These are phyloP conservation scores for Watsonalla cultraria DNA, from an alignment of 2,888 invertebrate genomes.

Conservation along the genomic window DNA sequence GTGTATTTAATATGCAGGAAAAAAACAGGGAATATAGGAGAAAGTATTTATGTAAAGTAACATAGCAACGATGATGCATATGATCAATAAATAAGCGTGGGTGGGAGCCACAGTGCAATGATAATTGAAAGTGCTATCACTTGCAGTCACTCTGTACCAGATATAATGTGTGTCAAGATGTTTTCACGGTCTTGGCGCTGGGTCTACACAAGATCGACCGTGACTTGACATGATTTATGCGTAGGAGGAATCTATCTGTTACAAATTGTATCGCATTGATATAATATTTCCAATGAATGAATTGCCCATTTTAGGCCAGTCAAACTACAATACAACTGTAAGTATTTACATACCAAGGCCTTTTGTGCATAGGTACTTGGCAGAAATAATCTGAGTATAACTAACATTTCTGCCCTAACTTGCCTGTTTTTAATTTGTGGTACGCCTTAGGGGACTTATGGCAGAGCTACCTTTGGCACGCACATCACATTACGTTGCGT, in stretches of 20 bases:
- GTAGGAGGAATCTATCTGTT: constrained; percentile 35
- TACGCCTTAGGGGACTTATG: constrained; percentile 32
- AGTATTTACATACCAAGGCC: neutral
- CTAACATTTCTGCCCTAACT: constrained; percentile 47
- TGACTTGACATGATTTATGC: constrained; percentile 40
- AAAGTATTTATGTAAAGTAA: constrained; percentile 58
- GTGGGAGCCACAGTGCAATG: constrained; percentile 54
- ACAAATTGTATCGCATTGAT: constrained; percentile 5
- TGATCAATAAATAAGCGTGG: constrained; percentile 52
- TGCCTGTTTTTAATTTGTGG: constrained; percentile 35
- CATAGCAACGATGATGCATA: constrained; percentile 57
- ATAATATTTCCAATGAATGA: constrained; percentile 2
- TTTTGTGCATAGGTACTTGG: constrained; percentile 3
- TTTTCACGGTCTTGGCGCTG: constrained; percentile 65
- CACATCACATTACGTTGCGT: constrained; percentile 62
- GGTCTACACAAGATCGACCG: constrained; percentile 53
- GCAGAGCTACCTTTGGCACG: constrained; percentile 57
- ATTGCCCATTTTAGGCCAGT: no score
- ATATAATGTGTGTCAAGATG: constrained; percentile 67
- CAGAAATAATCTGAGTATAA: constrained; percentile 24
- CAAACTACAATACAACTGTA: no score
- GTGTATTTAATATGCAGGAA: constrained; percentile 27
- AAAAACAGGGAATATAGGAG: constrained; percentile 51
- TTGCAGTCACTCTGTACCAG: constrained; percentile 56
- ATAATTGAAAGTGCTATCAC: constrained; percentile 74